Conservation (phyloP, 2,113 vertebrate genomes). For the Platysternon megacephalum region DNA sequence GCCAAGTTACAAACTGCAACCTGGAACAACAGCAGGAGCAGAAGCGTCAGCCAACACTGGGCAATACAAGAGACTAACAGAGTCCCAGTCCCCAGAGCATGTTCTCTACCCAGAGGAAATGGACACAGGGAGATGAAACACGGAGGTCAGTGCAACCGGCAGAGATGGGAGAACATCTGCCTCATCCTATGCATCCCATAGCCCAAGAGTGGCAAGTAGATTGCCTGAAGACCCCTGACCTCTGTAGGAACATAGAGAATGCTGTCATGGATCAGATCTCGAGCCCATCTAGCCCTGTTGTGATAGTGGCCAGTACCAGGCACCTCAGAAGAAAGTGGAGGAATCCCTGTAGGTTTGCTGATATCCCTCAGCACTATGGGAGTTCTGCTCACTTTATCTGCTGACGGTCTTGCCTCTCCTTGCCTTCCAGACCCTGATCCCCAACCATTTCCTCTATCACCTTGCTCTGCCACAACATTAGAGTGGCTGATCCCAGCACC, state of each 20-base stretch:
- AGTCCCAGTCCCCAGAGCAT: neutral
- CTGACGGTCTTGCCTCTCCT: neutral
- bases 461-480: neutral
- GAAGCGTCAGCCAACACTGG: neutral
- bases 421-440: neutral
- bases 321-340: neutral
- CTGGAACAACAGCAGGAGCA: constrained; percentile 63
- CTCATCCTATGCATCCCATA: fast-evolving
- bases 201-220: neutral
- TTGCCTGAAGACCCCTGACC: neutral
- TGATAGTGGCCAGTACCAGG: neutral
- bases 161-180: fast-evolving
- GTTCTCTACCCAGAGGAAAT: fast-evolving
- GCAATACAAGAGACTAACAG: neutral
- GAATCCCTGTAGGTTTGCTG: neutral
- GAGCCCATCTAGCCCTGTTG: neutral
- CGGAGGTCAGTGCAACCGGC: fast-evolving
- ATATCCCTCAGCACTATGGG: neutral
- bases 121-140: neutral
- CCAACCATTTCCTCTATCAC: neutral
- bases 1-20: constrained; percentile 97
- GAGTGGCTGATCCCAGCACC: neutral
- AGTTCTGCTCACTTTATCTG: neutral
- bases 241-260: neutral
- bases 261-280: too few species aligned